phyloP scores from a whole-genome alignment of 2,113 vertebrate species.

The Solea solea region DNA sequence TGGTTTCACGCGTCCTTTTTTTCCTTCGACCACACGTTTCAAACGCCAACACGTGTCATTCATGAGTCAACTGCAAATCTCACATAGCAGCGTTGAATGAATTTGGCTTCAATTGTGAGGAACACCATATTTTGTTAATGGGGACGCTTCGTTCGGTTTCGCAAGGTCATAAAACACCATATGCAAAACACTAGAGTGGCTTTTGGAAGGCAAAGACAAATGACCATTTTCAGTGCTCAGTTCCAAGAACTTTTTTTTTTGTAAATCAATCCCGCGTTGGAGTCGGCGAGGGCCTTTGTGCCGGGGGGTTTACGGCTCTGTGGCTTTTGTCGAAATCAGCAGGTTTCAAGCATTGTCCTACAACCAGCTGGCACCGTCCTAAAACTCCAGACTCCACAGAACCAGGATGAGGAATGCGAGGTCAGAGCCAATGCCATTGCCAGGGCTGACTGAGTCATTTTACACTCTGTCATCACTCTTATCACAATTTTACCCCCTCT shows the following conservation, averaged over 20 bases:
- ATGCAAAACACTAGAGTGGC: background rate
- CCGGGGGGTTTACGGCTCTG: background rate
- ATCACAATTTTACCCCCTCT: conserved; percentile 64
- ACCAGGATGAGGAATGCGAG: conserved; percentile 50
- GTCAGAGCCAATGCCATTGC: conserved; percentile 56
- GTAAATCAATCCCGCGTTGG: background rate
- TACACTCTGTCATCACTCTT: conserved; percentile 75
- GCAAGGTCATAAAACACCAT: background rate
- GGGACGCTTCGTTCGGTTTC: background rate
- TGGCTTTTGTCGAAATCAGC: conserved; percentile 16
- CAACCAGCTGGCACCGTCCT: conserved; percentile 22
- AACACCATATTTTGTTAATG: background rate
- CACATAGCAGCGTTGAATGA: too few species aligned
- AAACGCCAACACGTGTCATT: too few species aligned
- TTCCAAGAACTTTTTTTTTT: background rate
- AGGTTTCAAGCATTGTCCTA: conserved; percentile 15
- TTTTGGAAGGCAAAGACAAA: background rate
- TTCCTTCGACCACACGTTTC: too few species aligned
- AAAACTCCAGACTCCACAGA: conserved; percentile 19
- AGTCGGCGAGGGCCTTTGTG: background rate
- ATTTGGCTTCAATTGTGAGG: too few species aligned
- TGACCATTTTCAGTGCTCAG: background rate
- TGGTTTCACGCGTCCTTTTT: too few species aligned
- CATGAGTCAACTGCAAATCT: too few species aligned
- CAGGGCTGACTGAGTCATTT: conserved; percentile 66